Conservation (phyloP, 2,113 vertebrate species). For the Benitochromis conjunctus region DNA sequence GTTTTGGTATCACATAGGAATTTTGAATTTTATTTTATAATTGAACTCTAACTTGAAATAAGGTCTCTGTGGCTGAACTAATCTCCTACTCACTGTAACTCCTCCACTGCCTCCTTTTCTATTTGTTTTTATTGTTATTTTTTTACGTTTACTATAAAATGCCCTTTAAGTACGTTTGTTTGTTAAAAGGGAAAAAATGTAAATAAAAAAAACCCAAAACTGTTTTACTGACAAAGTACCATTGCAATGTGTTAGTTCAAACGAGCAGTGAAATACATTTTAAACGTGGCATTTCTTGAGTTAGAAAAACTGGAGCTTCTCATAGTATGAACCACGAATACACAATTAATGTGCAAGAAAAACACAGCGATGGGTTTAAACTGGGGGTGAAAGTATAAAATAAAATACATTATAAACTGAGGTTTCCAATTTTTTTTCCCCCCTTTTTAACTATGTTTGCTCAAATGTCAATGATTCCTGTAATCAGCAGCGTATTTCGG, state of each 20-base stretch:
- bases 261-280: background rate
- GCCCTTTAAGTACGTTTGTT: too few species aligned
- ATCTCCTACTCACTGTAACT: too few species aligned
- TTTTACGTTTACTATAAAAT: too few species aligned
- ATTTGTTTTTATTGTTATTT: too few species aligned
- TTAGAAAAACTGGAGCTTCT: background rate
- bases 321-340: background rate
- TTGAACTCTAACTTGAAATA: too few species aligned
- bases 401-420: background rate
- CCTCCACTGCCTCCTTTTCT: too few species aligned
- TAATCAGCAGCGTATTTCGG: background rate
- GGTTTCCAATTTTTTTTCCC: background rate
- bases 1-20: too few species aligned
- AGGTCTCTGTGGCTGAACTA: too few species aligned
- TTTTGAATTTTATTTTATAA: too few species aligned
- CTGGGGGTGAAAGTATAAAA: background rate
- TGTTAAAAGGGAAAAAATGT: too few species aligned
- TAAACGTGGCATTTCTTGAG: background rate
- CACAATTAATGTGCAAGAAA: background rate
- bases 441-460: background rate
- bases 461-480: background rate
- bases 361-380: background rate
- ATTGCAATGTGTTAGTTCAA: background rate
- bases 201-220: too few species aligned
- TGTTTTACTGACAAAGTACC: too few species aligned